A percentile compares a stretch with the other conserved stretches of the same genome.
Conservation (phyloP, 2,113 vertebrate species). For the Thunnus thynnus region DNA sequence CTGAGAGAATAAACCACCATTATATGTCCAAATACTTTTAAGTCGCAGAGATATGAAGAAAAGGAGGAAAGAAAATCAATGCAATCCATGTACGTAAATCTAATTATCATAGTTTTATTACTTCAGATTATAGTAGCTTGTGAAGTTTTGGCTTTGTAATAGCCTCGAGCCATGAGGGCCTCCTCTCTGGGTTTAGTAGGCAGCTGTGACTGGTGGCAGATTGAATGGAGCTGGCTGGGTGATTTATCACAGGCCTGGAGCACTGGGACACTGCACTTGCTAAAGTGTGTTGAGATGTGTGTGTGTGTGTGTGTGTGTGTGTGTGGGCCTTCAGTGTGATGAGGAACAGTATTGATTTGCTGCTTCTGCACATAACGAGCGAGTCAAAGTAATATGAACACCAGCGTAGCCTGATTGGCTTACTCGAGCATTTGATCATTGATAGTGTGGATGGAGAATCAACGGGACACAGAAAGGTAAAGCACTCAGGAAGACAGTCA, state of each 20-base stretch:
- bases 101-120: constrained; percentile 40
- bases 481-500: constrained; percentile 14
- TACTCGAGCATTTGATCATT: constrained; percentile 54
- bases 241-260: constrained; percentile 73
- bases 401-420: constrained; percentile 41
- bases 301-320: constrained; percentile 8
- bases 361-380: constrained; percentile 43
- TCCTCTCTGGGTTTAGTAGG: constrained; percentile 45
- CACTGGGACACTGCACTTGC: constrained; percentile 45
- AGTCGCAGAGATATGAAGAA: neutral
- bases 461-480: constrained; percentile 22
- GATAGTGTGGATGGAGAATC: constrained; percentile 30
- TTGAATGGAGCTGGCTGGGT: constrained; percentile 70
- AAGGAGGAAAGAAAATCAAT: constrained; percentile 33
- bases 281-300: neutral
- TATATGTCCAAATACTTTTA: constrained; percentile 24
- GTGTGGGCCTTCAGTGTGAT: constrained; percentile 32
- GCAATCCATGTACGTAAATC: constrained; percentile 11
- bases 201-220: constrained; percentile 64
- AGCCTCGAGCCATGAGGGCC: constrained; percentile 48
- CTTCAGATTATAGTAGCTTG: constrained; percentile 29
- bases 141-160: constrained; percentile 48
- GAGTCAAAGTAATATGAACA: constrained; percentile 57
- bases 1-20: neutral
- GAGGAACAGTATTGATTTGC: constrained; percentile 63